Base-by-base conservation (phyloP, 2,888 invertebrate species). In the Lepidocyrtinus sp. region DNA sequence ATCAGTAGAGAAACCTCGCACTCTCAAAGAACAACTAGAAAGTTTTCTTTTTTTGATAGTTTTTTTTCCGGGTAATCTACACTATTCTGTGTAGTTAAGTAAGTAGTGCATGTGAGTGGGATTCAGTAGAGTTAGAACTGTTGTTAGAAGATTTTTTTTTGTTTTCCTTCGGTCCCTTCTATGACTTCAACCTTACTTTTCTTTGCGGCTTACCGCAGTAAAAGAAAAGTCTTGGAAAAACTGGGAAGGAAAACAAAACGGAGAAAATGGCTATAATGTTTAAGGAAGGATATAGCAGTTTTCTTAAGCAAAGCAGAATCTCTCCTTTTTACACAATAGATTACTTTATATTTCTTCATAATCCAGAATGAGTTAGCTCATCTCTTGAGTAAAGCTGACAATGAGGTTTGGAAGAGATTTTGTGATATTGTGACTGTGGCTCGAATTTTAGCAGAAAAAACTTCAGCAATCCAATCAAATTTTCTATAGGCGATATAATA, bases 351-450 rank as follows among this genome's bases (percentile, higher is more conserved):
- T 65, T 50, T 26, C 50, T 61, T 65, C 77, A 77, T 77, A 77
- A 77, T 77, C 77, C 77, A 72, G 65, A 72, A 45, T 72, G 77
- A 77, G 77, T 72, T 77, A 71, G 72, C 71, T 64, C 65, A 77
- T 71, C 67, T 71, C 62, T 65, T 72, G 71, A 77, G 59, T 65
- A 24, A 22, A 77, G 72, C 77, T 77, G 77, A 77, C 77, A 77
- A 77, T 77, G 71, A 61, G 62, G n/a, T n/a, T n/a, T 61, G 71
- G 36, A 55, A 55, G 17, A 55, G 55, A n/a, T 15, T 55, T 36
- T 36, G 36, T n/a, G n/a, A n/a, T n/a, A 36, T 55, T 55, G 55
- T 55, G 55, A 55, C 17, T 55, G 55, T 55, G 17, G 17, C 55
- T 55, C 2, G 9, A 55, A 55, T 36, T 36, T 5, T 7, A 12